Conservation (phyloP, 1,140 invertebrate species). For the Palaemon carinicauda region DNA sequence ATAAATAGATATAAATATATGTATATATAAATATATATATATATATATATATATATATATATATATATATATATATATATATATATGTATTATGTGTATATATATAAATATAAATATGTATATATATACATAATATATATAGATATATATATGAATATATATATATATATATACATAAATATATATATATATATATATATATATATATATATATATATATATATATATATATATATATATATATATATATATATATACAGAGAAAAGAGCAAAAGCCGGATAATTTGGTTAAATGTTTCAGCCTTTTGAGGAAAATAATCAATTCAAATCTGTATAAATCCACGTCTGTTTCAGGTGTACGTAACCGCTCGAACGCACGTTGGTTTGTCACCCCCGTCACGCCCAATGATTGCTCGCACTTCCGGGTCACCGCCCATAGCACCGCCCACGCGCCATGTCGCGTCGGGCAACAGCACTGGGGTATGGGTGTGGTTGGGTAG, state of each 20-base stretch:
- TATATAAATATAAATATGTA: background rate
- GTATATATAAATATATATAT: background rate
- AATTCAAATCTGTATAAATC: too few species aligned
- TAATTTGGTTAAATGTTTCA: background rate
- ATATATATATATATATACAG: background rate
- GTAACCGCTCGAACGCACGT: conserved; percentile 56
- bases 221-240: background rate
- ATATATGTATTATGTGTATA: background rate
- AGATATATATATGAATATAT: background rate
- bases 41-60: background rate
- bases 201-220: background rate
- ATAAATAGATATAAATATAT: background rate
- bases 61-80: background rate
- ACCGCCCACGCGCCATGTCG: conserved; percentile 39
- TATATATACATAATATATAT: background rate
- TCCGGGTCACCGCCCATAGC: conserved; percentile 56
- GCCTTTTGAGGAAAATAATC: background rate
- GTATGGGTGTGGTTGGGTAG: conserved; percentile 66
- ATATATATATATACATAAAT: background rate
- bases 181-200: background rate
- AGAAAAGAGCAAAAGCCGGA: too few species aligned
- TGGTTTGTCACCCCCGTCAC: conserved; percentile 51
- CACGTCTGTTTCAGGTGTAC: conserved; percentile 61
- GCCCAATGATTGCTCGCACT: conserved; percentile 54
- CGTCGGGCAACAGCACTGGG: conserved; percentile 57